A percentile compares a stretch with the other conserved stretches of the same genome.
Evolutionary conservation across 1,140 invertebrate genomes (phyloP).

Genomic region (Tetraneura akinire): DNA sequence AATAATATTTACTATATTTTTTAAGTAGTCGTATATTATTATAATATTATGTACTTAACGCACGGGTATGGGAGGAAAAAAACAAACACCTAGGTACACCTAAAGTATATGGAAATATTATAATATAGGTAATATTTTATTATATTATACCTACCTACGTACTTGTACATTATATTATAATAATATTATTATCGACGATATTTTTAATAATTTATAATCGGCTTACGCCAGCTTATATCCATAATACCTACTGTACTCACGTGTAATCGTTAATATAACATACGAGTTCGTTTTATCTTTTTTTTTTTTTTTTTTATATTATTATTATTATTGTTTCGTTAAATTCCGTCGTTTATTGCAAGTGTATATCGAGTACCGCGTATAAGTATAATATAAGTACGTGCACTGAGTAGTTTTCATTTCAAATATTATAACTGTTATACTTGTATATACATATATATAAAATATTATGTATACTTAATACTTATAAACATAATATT

Average conservation of each 20-base stretch:
- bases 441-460: no score
- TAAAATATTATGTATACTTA: no score
- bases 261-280: no score
- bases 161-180: no score
- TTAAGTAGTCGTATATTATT: no score
- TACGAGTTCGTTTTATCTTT: neutral
- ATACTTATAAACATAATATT: no score
- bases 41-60: neutral
- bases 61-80: neutral
- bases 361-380: no score
- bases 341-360: neutral
- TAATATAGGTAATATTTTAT: neutral
- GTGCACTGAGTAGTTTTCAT: no score
- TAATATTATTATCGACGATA: neutral
- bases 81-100: neutral
- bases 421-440: no score
- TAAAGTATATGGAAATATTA: neutral
- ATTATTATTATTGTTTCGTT: neutral
- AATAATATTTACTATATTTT: neutral
- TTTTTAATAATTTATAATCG: constrained; percentile 4
- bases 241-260: no score
- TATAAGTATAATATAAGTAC: neutral
- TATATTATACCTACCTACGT: neutral
- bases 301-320: no score
- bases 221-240: neutral